Evolutionary conservation across 1,140 invertebrate species (phyloP).

Genomic region (Cotesia typhae): DNA sequence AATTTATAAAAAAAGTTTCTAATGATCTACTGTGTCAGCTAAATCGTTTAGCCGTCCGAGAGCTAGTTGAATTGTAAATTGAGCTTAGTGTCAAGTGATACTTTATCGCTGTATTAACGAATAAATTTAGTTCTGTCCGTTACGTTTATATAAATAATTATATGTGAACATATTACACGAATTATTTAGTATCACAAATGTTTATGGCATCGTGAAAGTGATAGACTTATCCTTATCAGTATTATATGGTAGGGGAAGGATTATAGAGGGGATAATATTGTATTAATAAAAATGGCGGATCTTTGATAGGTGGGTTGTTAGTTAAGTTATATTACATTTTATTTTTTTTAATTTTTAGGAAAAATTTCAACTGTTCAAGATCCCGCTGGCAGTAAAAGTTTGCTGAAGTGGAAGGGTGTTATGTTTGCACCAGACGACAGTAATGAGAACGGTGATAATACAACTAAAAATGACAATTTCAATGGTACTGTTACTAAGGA

Average conservation of each 20-base stretch:
- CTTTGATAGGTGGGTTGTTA: conserved; percentile 14
- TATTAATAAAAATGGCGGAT: conserved; percentile 3
- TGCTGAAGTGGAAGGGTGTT: conserved; percentile 81
- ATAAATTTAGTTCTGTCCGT: no score
- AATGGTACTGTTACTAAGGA: conserved; percentile 35
- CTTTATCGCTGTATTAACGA: no score
- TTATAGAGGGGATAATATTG: background rate
- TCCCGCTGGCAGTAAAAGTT: conserved; percentile 64
- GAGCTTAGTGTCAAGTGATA: no score
- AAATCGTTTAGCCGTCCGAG: no score
- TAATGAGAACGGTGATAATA: conserved; percentile 46
- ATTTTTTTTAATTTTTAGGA: conserved; percentile 40
- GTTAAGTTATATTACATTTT: background rate
- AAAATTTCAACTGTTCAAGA: conserved; percentile 57
- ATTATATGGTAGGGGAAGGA: background rate
- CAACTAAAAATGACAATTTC: conserved; percentile 39
- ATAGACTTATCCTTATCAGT: no score
- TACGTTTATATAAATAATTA: no score
- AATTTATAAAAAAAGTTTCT: no score
- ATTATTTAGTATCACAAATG: no score
- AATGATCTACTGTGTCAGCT: no score
- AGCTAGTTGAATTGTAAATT: no score
- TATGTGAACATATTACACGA: no score
- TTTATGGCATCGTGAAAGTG: no score
- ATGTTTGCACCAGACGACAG: conserved; percentile 74